Evolutionary conservation across 2,888 invertebrate species (phyloP).

Genomic region (Synergus gifuensis): DNA sequence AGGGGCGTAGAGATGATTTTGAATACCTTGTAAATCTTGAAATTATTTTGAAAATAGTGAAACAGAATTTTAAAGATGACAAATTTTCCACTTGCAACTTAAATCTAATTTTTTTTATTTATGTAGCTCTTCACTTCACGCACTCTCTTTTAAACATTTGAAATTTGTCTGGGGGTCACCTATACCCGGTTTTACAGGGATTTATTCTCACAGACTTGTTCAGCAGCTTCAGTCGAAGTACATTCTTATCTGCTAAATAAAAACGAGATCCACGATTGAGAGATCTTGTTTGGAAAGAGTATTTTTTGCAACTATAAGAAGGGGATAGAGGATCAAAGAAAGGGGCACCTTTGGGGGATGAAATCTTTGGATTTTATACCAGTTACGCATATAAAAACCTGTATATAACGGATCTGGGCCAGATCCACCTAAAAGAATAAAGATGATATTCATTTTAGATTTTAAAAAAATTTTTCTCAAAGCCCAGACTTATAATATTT

Average conservation of each 20-base stretch:
- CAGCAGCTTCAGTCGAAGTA: background rate
- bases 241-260: background rate
- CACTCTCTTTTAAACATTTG: background rate
- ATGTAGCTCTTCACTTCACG: background rate
- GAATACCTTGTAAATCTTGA: conserved; percentile 11
- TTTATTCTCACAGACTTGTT: background rate
- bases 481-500: background rate
- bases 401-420: too few relatives aligned
- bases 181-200: background rate
- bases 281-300: conserved; percentile 21
- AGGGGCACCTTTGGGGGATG: conserved; percentile 26
- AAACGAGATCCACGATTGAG: conserved; percentile 16
- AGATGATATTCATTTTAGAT: too few relatives aligned
- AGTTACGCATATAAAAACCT: background rate
- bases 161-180: background rate
- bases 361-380: background rate
- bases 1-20: conserved; percentile 13
- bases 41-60: background rate
- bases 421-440: too few relatives aligned
- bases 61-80: background rate
- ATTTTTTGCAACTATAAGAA: conserved; percentile 20
- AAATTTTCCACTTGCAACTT: background rate
- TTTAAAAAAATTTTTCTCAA: too few relatives aligned
- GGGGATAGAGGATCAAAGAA: conserved; percentile 6
- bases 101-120: background rate